phyloP scores from a whole-genome alignment of 1,140 invertebrate genomes.

The Sesamia nonagrioides region DNA sequence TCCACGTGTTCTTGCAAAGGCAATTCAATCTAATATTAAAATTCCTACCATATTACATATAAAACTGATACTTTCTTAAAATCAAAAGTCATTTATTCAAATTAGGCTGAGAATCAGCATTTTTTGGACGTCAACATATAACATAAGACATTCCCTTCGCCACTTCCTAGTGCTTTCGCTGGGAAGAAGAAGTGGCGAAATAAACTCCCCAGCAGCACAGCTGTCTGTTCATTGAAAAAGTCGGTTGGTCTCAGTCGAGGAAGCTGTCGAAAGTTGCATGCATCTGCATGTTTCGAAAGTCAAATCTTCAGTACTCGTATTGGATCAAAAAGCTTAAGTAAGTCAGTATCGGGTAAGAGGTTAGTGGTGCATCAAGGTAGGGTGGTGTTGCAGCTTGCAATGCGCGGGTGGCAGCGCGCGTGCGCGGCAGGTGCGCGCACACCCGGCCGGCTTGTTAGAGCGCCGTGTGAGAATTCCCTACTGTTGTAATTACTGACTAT shows the following conservation, averaged over 20 bases:
- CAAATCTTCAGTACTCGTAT: conserved; percentile 10
- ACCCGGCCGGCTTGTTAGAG: conserved; percentile 76
- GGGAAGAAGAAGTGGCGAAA: no score
- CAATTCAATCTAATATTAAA: not conserved
- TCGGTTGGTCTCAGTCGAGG: not conserved
- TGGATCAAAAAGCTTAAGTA: conserved; percentile 16
- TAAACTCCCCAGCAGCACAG: no score
- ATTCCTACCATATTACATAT: not conserved
- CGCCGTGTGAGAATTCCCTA: conserved; percentile 69
- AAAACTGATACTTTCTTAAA: not conserved
- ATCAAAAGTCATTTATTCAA: no score
- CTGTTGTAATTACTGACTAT: conserved; percentile 73
- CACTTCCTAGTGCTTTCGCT: no score
- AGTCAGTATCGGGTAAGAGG: conserved; percentile 31
- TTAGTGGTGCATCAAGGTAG: conserved; percentile 33
- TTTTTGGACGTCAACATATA: no score
- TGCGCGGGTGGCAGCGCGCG: conserved; percentile 58
- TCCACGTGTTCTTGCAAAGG: no score
- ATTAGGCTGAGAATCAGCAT: no score
- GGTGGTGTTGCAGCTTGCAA: conserved; percentile 12
- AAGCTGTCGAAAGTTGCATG: no score
- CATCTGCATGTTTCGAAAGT: not conserved
- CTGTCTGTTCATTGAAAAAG: no score
- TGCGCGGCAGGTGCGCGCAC: conserved; percentile 78
- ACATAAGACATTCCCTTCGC: no score